Evolutionary conservation across 2,113 vertebrate genomes (phyloP).

Genomic region (Cebus imitator): DNA sequence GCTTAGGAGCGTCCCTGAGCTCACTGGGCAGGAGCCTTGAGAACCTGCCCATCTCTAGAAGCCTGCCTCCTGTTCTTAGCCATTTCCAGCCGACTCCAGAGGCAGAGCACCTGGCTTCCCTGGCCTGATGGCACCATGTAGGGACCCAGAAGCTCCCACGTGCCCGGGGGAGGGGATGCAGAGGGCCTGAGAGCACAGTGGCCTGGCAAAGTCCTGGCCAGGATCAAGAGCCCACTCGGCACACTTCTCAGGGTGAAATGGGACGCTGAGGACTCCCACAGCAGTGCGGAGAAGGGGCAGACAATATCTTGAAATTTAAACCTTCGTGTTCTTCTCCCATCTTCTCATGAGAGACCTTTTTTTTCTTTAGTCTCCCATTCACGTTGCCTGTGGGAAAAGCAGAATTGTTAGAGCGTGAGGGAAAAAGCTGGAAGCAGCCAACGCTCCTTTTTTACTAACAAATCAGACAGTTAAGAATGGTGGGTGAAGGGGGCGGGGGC

Average conservation of each 20-base stretch:
- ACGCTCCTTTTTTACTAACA: background rate
- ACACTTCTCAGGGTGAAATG: background rate
- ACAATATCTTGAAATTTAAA: background rate
- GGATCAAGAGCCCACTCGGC: background rate
- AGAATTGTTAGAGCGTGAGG: background rate
- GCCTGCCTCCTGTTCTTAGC: fast-evolving
- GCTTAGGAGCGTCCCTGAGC: background rate
- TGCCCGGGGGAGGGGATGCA: background rate
- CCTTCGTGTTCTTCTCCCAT: background rate
- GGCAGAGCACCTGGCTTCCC: background rate
- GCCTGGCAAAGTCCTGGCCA: background rate
- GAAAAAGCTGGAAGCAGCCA: background rate
- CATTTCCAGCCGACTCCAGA: background rate
- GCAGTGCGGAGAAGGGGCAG: background rate
- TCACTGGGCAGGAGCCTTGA: background rate
- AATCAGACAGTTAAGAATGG: background rate
- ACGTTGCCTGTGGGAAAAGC: background rate
- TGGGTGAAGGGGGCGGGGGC: too few relatives aligned
- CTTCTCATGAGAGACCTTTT: background rate
- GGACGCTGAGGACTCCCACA: background rate
- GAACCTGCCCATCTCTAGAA: background rate
- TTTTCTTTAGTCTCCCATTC: background rate
- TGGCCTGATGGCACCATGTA: too few relatives aligned
- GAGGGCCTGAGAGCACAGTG: background rate
- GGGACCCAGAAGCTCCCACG: background rate